phyloP scores from a whole-genome alignment of 2,888 invertebrate genomes.

The Xestia sexstrigata region DNA sequence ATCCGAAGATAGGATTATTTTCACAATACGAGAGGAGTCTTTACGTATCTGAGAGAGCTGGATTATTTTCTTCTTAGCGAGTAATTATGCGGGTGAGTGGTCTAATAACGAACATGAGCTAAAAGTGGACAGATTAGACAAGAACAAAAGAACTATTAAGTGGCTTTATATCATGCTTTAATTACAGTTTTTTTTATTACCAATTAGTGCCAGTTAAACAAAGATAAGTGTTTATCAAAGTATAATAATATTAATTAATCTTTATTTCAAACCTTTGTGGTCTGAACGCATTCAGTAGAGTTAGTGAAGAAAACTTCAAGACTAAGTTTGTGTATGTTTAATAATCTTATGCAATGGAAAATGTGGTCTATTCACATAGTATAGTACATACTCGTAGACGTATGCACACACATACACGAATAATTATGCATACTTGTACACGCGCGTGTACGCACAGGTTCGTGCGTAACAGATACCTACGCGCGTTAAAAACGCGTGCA shows the following conservation, averaged over 20 bases:
- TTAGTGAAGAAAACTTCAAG: background rate
- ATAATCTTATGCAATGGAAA: background rate
- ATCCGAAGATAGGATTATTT: slow-evolving; percentile 8
- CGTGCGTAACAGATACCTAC: no score
- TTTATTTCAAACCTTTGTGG: background rate
- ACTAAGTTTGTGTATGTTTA: background rate
- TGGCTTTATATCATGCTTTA: background rate
- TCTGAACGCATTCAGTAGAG: background rate
- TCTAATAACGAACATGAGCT: slow-evolving; percentile 14
- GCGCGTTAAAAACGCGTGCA: background rate
- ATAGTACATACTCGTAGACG: background rate
- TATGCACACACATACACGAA: background rate
- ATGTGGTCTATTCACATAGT: background rate
- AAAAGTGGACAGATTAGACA: background rate
- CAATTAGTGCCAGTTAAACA: background rate
- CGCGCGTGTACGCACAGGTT: background rate
- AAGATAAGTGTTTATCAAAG: background rate
- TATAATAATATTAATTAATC: background rate
- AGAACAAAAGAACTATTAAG: background rate
- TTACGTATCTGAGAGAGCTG: background rate
- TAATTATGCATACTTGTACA: background rate
- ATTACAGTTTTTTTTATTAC: slow-evolving; percentile 7
- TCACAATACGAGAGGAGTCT: background rate
- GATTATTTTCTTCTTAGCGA: slow-evolving; percentile 5
- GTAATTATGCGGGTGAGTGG: background rate